These are phyloP conservation scores for Pristiophorus japonicus DNA, from an alignment of 2,113 vertebrate species.

Conservation along the genomic window DNA sequence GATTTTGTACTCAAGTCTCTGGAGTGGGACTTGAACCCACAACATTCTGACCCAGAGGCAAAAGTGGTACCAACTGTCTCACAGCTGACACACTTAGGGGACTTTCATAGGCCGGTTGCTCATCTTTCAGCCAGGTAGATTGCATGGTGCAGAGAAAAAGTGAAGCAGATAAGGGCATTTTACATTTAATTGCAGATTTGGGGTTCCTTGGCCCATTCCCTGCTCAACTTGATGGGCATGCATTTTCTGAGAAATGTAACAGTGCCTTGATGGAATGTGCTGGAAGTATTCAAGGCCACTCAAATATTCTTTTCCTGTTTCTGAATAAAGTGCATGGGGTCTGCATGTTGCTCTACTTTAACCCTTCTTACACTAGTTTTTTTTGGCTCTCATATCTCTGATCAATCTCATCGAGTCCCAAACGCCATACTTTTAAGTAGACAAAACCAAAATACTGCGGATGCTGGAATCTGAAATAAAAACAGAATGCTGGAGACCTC, in stretches of 20 bases:
- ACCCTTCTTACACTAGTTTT: neutral
- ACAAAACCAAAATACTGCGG: no score
- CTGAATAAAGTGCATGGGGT: neutral
- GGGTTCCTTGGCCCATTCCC: neutral
- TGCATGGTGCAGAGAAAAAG: neutral
- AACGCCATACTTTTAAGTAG: neutral
- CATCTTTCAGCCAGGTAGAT: neutral
- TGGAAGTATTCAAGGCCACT: neutral
- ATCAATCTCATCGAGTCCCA: neutral
- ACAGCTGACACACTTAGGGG: neutral
- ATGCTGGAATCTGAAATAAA: no score
- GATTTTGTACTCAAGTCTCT: neutral
- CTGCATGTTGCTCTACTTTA: neutral
- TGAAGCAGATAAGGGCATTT: neutral
- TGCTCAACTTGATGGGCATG: neutral
- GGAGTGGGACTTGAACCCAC: neutral
- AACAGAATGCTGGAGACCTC: no score
- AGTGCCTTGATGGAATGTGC: neutral
- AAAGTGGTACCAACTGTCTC: neutral
- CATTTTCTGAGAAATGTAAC: neutral
- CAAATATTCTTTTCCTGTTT: neutral
- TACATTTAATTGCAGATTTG: neutral
- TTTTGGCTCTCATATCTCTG: neutral
- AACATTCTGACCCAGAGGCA: neutral
- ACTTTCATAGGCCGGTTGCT: neutral